Conservation (phyloP, 2,113 vertebrate genomes). For the Tragelaphus buxtoni region DNA sequence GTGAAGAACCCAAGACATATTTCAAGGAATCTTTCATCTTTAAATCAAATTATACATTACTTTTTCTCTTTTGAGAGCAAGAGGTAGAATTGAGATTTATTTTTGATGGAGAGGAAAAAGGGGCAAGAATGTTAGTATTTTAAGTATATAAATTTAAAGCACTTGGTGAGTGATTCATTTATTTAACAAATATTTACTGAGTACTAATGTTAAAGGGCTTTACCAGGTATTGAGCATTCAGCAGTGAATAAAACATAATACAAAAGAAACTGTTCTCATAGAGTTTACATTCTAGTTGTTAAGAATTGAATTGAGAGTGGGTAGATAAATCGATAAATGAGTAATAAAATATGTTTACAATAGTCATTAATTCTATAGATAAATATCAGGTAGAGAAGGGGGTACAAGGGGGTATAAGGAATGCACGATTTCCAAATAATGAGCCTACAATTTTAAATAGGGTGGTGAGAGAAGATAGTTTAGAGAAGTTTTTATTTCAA, state of each 20-base stretch:
- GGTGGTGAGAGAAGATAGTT: not conserved
- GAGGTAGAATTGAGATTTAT: not conserved
- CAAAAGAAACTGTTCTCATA: not conserved
- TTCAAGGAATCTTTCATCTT: conserved; percentile 7
- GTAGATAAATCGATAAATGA: not conserved
- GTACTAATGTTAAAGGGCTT: not conserved
- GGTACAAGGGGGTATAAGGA: not conserved
- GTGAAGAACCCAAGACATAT: not conserved
- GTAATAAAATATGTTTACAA: not conserved
- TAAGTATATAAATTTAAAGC: not conserved
- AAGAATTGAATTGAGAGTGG: not conserved
- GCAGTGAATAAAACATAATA: not conserved
- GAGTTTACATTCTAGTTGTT: not conserved
- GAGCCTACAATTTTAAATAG: not conserved
- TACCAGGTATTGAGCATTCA: not conserved
- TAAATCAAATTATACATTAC: not conserved
- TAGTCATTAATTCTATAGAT: not conserved
- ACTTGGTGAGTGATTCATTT: not conserved
- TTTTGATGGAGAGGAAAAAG: not conserved
- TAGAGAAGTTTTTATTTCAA: not conserved
- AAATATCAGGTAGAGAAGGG: not conserved
- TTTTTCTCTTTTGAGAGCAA: not conserved
- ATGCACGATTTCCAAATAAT: not conserved
- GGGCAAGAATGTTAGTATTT: not conserved
- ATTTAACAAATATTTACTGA: not conserved